phyloP scores from a whole-genome alignment of 1,140 invertebrate species.

The Triops longicaudatus region DNA sequence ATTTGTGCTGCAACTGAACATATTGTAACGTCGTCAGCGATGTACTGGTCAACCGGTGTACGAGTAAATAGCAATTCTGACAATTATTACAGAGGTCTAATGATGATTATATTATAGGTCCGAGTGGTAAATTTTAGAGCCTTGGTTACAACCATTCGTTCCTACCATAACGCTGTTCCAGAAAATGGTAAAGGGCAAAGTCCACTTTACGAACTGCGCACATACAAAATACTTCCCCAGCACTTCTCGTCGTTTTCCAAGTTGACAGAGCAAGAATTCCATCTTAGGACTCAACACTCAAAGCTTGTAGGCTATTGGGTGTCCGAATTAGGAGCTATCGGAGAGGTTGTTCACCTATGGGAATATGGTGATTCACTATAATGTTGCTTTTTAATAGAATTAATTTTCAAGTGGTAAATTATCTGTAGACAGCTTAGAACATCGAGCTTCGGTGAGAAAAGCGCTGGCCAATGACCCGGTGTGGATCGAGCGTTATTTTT shows the following conservation, averaged over 20 bases:
- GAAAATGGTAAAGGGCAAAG: constrained; percentile 23
- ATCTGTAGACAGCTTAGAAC: constrained; percentile 36
- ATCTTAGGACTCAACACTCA: constrained; percentile 37
- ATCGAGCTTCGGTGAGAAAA: constrained; percentile 36
- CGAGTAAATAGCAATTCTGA: no score
- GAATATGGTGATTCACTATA: constrained; percentile 38
- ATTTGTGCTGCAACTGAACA: no score
- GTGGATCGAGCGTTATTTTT: constrained; percentile 37
- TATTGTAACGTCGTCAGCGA: no score
- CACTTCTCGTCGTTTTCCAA: constrained; percentile 36
- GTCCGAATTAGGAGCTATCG: constrained; percentile 39
- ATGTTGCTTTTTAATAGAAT: not conserved
- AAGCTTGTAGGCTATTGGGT: constrained; percentile 39
- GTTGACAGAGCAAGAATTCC: constrained; percentile 37
- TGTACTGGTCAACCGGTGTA: no score
- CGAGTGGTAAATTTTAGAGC: not conserved
- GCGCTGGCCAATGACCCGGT: constrained; percentile 35
- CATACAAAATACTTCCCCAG: constrained; percentile 34
- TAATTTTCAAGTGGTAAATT: not conserved
- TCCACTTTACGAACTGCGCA: constrained; percentile 38
- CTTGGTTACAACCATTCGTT: constrained; percentile 19
- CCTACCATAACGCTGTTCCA: constrained; percentile 17
- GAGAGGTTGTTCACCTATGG: constrained; percentile 41
- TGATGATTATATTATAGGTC: not conserved
- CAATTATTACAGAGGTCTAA: not conserved